phyloP scores from a whole-genome alignment of 2,797 vertebrate species.

The Neosalanx taihuensis region DNA sequence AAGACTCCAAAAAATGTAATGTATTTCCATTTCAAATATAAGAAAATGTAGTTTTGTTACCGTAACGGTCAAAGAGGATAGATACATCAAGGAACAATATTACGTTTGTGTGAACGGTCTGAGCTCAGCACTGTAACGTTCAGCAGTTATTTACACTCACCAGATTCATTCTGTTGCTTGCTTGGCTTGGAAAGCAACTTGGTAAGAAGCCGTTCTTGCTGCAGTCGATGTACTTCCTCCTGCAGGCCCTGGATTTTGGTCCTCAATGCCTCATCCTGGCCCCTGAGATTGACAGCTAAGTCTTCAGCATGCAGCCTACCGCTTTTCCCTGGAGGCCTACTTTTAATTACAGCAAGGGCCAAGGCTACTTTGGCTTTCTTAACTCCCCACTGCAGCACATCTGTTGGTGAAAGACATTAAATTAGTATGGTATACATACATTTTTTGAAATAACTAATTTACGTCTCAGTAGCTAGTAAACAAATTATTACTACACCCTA shows the following conservation, averaged over 20 bases:
- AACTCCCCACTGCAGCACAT: conserved; percentile 56
- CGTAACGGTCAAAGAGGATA: too few relatives aligned
- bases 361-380: conserved; percentile 73
- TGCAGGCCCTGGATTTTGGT: conserved; percentile 69
- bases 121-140: too few relatives aligned
- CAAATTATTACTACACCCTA: too few relatives aligned
- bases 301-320: conserved; percentile 69
- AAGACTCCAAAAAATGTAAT: too few relatives aligned
- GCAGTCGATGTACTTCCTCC: conserved; percentile 81
- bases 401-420: conserved; percentile 38
- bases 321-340: conserved; percentile 72
- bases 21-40: too few relatives aligned
- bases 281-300: conserved; percentile 61
- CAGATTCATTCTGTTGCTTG: not conserved
- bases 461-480: not conserved
- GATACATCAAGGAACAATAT: too few relatives aligned
- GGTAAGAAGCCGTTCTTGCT: conserved; percentile 76
- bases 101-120: too few relatives aligned
- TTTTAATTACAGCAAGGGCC: conserved; percentile 82
- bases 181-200: conserved; percentile 36
- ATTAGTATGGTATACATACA: not conserved
- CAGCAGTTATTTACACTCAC: not conserved
- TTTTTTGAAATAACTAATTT: not conserved
- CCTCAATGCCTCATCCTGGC: conserved; percentile 67
- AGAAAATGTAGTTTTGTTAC: too few relatives aligned